Evolutionary conservation across 2,113 vertebrate genomes (phyloP).

Genomic region (Pongo pygmaeus): DNA sequence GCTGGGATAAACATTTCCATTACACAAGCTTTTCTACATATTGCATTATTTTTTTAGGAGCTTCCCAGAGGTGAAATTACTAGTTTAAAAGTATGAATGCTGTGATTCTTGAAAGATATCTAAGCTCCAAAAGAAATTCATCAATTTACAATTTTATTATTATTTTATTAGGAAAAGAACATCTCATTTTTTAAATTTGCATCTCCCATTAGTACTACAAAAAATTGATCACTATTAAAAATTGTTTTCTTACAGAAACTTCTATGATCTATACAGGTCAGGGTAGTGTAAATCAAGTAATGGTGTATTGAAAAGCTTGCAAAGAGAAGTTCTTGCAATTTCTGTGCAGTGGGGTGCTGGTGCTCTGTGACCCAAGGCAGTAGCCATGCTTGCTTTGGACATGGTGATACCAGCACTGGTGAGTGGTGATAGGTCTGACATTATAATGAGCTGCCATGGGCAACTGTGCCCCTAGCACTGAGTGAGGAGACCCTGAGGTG

Average conservation of each 20-base stretch:
- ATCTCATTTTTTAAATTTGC: neutral
- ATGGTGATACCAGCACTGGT: neutral
- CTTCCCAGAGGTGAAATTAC: neutral
- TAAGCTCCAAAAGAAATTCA: neutral
- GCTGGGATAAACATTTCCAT: neutral
- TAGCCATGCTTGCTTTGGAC: neutral
- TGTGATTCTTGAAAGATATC: neutral
- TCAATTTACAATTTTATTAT: neutral
- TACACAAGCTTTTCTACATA: neutral
- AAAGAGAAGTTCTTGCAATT: neutral
- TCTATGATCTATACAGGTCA: neutral
- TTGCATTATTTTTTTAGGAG: constrained; percentile 17
- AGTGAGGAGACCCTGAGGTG: neutral
- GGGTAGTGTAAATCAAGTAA: neutral
- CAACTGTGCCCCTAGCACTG: neutral
- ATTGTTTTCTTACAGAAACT: neutral
- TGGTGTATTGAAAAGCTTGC: neutral
- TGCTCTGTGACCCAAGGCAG: neutral
- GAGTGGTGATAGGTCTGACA: neutral
- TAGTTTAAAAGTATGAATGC: neutral
- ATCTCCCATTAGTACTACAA: neutral
- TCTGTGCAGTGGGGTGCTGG: neutral
- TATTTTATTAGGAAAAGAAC: neutral
- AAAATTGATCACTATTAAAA: neutral
- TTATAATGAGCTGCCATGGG: neutral